These are phyloP conservation scores for Pseudomyrmex cubaensis DNA, from an alignment of 1,140 invertebrate species.

Conservation along the genomic window DNA sequence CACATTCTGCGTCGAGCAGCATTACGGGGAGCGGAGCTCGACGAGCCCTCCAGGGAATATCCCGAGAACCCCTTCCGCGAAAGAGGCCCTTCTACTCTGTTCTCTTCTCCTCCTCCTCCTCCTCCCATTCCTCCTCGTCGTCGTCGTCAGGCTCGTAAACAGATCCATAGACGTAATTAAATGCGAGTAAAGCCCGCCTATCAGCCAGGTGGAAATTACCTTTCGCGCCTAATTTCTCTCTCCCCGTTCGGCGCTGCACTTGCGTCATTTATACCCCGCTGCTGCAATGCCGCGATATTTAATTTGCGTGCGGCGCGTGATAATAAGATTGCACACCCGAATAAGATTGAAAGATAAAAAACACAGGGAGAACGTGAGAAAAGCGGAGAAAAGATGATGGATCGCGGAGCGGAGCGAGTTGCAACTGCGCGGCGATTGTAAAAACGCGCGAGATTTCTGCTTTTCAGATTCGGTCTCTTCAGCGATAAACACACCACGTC, in stretches of 20 bases:
- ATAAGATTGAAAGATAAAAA: background rate
- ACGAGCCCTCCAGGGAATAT: conserved; percentile 49
- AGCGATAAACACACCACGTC: background rate
- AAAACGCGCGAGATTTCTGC: conserved; percentile 1
- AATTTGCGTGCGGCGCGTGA: background rate
- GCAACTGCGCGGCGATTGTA: background rate
- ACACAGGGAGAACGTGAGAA: background rate
- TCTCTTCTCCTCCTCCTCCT: too few relatives aligned
- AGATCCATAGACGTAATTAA: conserved; percentile 65
- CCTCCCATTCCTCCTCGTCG: too few relatives aligned
- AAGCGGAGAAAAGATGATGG: background rate
- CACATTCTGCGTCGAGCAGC: conserved; percentile 34
- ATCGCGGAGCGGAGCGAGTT: background rate
- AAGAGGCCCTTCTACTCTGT: background rate
- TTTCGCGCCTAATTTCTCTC: conserved; percentile 39
- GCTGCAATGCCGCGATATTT: background rate
- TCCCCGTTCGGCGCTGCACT: conserved; percentile 1
- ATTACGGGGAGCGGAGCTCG: conserved; percentile 27
- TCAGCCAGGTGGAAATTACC: conserved; percentile 32
- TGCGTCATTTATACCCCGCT: background rate
- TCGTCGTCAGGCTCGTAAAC: conserved; percentile 42
- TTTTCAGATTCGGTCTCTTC: background rate
- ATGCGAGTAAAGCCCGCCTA: conserved; percentile 47
- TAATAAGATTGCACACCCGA: background rate
- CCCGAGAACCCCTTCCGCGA: conserved; percentile 41